These are phyloP conservation scores for Vultur gryphus DNA, from an alignment of 2,797 vertebrate genomes.

Conservation along the genomic window DNA sequence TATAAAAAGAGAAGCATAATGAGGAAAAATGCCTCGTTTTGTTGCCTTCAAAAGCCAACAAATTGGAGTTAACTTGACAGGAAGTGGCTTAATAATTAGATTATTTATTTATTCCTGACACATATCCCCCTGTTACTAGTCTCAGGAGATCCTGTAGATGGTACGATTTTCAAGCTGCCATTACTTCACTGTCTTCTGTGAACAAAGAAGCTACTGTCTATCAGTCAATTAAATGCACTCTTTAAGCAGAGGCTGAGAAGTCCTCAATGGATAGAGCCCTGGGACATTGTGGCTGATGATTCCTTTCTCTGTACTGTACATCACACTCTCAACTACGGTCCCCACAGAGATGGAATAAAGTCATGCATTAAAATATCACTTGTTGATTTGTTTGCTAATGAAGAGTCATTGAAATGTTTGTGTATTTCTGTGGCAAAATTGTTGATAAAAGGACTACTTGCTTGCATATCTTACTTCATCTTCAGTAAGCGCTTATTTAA, in stretches of 20 bases:
- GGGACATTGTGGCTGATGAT: constrained; percentile 83
- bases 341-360: constrained; percentile 83
- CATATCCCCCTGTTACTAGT: constrained; percentile 88
- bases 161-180: constrained; percentile 88
- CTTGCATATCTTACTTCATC: constrained; percentile 75
- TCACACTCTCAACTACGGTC: constrained; percentile 82
- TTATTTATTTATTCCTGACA: constrained; percentile 92
- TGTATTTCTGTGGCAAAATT: constrained; percentile 83
- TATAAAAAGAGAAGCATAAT: constrained; percentile 87
- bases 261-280: constrained; percentile 82
- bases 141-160: constrained; percentile 84
- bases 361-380: constrained; percentile 89
- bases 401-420: constrained; percentile 87
- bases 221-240: constrained; percentile 89
- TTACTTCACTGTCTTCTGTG: constrained; percentile 86
- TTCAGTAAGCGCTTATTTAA: constrained; percentile 74
- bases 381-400: constrained; percentile 90
- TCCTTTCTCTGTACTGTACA: constrained; percentile 86
- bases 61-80: constrained; percentile 94
- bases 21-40: constrained; percentile 93
- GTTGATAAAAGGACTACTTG: constrained; percentile 81
- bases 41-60: constrained; percentile 91
- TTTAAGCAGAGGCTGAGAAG: constrained; percentile 83
- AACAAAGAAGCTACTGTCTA: constrained; percentile 89
- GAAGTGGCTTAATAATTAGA: constrained; percentile 93